phyloP scores from a whole-genome alignment of 1,140 invertebrate genomes.

The Anoplolepis gracilipes region DNA sequence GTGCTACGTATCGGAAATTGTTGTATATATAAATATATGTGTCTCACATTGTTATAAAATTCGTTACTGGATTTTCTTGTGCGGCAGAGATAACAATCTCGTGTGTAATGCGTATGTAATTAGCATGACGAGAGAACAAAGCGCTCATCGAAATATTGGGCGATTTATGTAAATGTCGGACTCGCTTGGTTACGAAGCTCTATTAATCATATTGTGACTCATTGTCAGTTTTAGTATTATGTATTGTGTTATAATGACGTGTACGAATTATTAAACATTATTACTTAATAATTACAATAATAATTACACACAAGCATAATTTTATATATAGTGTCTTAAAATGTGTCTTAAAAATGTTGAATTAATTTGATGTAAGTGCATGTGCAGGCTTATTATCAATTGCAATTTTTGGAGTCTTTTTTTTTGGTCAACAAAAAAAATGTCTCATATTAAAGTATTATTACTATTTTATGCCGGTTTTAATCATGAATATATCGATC shows the following conservation, averaged over 20 bases:
- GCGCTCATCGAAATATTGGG: not conserved
- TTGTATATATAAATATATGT: not conserved
- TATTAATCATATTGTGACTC: not conserved
- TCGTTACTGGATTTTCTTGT: slow-evolving; percentile 13
- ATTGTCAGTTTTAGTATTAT: not conserved
- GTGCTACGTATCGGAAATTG: not conserved
- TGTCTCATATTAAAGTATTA: not conserved
- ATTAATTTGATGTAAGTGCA: too few relatives aligned
- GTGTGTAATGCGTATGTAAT: not conserved
- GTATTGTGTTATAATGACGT: not conserved
- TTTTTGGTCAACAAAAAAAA: not conserved
- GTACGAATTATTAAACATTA: not conserved
- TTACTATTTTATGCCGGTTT: not conserved
- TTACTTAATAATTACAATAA: too few relatives aligned
- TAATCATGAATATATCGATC: not conserved
- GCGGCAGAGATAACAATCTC: not conserved
- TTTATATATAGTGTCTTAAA: not conserved
- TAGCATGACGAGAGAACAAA: not conserved
- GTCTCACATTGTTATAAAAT: slow-evolving; percentile 36
- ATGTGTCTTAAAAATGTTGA: too few relatives aligned
- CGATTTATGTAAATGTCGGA: not conserved
- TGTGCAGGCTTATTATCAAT: not conserved
- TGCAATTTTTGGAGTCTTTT: not conserved
- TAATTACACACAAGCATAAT: too few relatives aligned
- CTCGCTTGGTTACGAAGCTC: not conserved